These are phyloP conservation scores for Illadopsis cleaveri DNA, from an alignment of 2,113 vertebrate species.

Conservation along the genomic window DNA sequence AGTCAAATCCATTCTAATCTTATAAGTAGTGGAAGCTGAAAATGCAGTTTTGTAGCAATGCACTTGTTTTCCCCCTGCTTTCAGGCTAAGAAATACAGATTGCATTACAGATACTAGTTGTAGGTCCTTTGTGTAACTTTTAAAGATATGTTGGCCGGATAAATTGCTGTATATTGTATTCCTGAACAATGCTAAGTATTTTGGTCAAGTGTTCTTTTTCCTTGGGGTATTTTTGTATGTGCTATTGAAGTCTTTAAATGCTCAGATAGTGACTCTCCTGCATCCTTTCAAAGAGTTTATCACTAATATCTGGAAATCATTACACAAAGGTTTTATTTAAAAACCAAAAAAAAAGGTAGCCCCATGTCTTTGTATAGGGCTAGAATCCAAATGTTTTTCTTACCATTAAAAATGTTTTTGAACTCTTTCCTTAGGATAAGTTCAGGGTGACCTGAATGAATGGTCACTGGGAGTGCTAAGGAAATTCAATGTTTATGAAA, in stretches of 20 bases:
- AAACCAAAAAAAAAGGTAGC: neutral
- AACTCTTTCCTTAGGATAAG: neutral
- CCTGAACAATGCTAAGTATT: slow-evolving; percentile 52
- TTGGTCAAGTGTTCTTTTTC: neutral
- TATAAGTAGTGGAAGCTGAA: slow-evolving; percentile 44
- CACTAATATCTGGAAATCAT: neutral
- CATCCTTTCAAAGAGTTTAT: neutral
- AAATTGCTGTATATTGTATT: slow-evolving; percentile 46
- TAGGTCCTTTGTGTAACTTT: slow-evolving; percentile 59
- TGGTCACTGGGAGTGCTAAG: neutral
- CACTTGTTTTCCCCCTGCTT: slow-evolving; percentile 55
- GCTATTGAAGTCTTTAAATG: slow-evolving; percentile 6
- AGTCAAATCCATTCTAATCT: slow-evolving; percentile 56
- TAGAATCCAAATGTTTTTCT: neutral
- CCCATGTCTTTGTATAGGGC: neutral
- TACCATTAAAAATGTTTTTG: neutral
- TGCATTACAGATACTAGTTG: slow-evolving; percentile 33
- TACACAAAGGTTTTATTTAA: neutral
- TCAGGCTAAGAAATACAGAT: slow-evolving; percentile 48
- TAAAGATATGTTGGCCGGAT: slow-evolving; percentile 7
- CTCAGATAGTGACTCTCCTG: neutral
- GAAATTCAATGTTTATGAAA: neutral
- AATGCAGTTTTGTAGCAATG: slow-evolving; percentile 12
- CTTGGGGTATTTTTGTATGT: neutral
- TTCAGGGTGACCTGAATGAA: neutral